Evolutionary conservation across 2,113 vertebrate species (phyloP).

Genomic region (Suncus etruscus): DNA sequence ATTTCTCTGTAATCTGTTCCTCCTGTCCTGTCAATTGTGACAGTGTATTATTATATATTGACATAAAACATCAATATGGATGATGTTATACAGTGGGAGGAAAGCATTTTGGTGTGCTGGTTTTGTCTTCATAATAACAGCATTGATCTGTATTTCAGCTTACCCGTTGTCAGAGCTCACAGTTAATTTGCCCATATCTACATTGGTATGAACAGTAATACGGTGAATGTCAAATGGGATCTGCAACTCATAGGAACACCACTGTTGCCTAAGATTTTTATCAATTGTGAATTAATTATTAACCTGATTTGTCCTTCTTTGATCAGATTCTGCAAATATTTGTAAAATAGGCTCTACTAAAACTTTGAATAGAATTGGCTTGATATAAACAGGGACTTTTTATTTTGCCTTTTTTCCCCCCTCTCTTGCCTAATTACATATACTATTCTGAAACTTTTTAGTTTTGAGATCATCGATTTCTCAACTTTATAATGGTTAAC

Average conservation of each 20-base stretch:
- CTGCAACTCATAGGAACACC: slow-evolving; percentile 56
- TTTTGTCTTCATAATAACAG: slow-evolving; percentile 83
- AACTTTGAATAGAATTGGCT: slow-evolving; percentile 4
- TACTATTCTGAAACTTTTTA: background rate
- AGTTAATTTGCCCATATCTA: slow-evolving; percentile 75
- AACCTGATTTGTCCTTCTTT: slow-evolving; percentile 75
- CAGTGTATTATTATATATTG: slow-evolving; percentile 84
- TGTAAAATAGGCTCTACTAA: slow-evolving; percentile 28
- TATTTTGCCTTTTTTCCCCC: slow-evolving; percentile 8
- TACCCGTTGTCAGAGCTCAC: slow-evolving; percentile 65
- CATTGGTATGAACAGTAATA: slow-evolving; percentile 62
- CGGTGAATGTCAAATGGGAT: slow-evolving; percentile 61
- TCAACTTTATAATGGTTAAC: slow-evolving; percentile 38
- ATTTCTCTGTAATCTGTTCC: slow-evolving; percentile 79
- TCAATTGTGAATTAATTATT: slow-evolving; percentile 78
- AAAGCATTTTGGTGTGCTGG: slow-evolving; percentile 75
- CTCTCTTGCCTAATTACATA: slow-evolving; percentile 9
- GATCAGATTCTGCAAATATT: slow-evolving; percentile 60
- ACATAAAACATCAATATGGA: slow-evolving; percentile 84
- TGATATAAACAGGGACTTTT: background rate
- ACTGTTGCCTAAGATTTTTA: slow-evolving; percentile 68
- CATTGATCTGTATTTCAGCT: slow-evolving; percentile 81
- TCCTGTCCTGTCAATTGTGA: slow-evolving; percentile 80
- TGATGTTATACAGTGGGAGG: slow-evolving; percentile 78
- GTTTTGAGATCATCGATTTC: background rate